phyloP scores from a whole-genome alignment of 2,888 invertebrate species.

The Chloroclystis v-ata region DNA sequence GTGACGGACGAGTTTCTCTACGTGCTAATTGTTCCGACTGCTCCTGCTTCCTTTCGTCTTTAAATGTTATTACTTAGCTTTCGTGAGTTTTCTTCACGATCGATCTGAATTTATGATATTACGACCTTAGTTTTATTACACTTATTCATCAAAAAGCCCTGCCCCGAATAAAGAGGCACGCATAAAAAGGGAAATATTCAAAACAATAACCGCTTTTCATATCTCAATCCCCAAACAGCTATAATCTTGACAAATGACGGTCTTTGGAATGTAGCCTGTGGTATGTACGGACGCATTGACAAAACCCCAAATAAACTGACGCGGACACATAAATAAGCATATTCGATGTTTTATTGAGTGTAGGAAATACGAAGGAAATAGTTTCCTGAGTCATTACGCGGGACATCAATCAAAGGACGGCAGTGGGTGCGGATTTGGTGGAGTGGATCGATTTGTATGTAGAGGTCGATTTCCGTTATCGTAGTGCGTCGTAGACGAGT shows the following conservation, averaged over 20 bases:
- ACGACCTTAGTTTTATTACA: conserved; percentile 7
- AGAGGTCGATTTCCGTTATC: conserved; percentile 31
- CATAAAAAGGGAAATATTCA: conserved; percentile 62
- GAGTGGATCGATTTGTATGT: conserved; percentile 41
- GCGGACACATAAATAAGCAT: conserved; percentile 73
- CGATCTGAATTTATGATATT: conserved; percentile 14
- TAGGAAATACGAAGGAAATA: conserved; percentile 76
- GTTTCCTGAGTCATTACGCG: conserved; percentile 73
- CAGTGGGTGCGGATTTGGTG: conserved; percentile 46
- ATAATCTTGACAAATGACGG: conserved; percentile 77
- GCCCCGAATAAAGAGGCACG: conserved; percentile 31
- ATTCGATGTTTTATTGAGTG: conserved; percentile 76
- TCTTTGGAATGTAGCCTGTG: conserved; percentile 67
- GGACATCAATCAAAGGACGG: conserved; percentile 70
- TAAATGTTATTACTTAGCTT: conserved; percentile 29
- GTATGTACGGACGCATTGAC: conserved; percentile 63
- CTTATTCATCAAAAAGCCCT: conserved; percentile 27
- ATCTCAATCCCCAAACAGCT: conserved; percentile 69
- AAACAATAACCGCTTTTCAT: conserved; percentile 75
- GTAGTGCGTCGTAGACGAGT: conserved; percentile 11
- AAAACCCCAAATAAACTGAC: conserved; percentile 72
- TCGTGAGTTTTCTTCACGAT: background rate
- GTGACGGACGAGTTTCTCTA: conserved; percentile 64
- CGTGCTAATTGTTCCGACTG: conserved; percentile 64
- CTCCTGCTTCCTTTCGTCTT: conserved; percentile 30